Base-by-base conservation (phyloP, 1,140 invertebrate genomes). In the Lordiphosa collinella region DNA sequence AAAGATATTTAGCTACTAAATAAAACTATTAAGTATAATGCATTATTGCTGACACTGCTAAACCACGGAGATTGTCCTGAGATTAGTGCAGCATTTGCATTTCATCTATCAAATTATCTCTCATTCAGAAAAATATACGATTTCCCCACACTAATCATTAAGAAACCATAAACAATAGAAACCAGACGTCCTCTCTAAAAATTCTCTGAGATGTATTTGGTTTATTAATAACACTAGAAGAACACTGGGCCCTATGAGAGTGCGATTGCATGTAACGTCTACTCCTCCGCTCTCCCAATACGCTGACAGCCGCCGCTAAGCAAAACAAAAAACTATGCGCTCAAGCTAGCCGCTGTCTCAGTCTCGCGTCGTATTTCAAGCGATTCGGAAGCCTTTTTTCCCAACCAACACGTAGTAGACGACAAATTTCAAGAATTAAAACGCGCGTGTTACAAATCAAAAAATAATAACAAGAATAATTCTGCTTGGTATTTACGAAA, bases 331-430 rank as follows among this genome's bases (percentile, higher is more conserved):
- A 71, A 71, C 76, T 82, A 82, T 68, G 84, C 57, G 62, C 57
- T 46, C 78, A 63, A 60, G 76, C 64, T 62, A 43, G 55, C 48
- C 57, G 73, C 47, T 53, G 71, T 36, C 78, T 71, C 68, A 82
- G 78, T 84, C 78, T 84, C 78, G 79, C 79, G 78, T 56, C 79
- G 78, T 72, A 84, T 69, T 84, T 82, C 78, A 68, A 82, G 78
- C 78, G 73, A 85, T 85, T 84, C 79, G 79, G 78, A 78, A 85
- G 78, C 75, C 63, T 74, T 78, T 80, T 68, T 63, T 34, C 48
- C 1, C 25, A 29, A 6, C 25, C 25, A 53, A 67, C 63, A 64
- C 41, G 41, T 44, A 44, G 16, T 31, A 31, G 22, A 29, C 8
- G 31, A 44, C 11, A 44, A 31, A 11, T 12, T n/a, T 58, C n/a